These are phyloP conservation scores for Caenorhabditis briggsae DNA, from an alignment of 1,140 invertebrate genomes.

Conservation along the genomic window DNA sequence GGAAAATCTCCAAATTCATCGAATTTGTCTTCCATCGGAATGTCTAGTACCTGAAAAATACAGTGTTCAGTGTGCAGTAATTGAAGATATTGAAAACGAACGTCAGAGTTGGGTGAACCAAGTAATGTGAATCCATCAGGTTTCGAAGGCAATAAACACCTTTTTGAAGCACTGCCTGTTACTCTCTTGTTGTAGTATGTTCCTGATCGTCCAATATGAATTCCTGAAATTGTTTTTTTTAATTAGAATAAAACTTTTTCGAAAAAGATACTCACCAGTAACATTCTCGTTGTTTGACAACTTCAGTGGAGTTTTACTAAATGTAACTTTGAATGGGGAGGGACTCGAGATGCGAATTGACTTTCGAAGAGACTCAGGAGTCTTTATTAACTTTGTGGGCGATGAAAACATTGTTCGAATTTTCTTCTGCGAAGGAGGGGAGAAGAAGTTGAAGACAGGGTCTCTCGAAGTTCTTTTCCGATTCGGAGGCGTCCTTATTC, in stretches of 20 bases:
- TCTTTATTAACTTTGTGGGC: not conserved
- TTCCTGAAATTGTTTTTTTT: not conserved
- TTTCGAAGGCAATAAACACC: slow-evolving; percentile 15
- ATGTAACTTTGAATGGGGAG: slow-evolving; percentile 30
- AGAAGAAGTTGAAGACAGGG: not conserved
- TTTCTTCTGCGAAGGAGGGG: slow-evolving; percentile 33
- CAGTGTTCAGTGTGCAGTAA: no score
- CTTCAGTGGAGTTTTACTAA: slow-evolving; percentile 38
- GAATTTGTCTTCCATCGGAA: not conserved
- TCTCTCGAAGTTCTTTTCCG: not conserved
- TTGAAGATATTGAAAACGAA: not conserved
- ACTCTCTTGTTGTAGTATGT: slow-evolving; percentile 45
- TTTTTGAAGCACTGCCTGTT: slow-evolving; percentile 14
- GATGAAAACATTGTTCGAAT: not conserved
- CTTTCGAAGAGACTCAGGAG: slow-evolving; percentile 35
- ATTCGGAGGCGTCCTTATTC: slow-evolving; percentile 30
- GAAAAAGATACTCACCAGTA: not conserved
- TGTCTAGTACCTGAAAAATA: slow-evolving; percentile 17
- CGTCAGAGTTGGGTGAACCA: slow-evolving; percentile 47
- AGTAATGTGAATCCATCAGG: slow-evolving; percentile 37
- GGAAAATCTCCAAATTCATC: not conserved
- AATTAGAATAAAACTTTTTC: not conserved
- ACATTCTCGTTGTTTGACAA: slow-evolving; percentile 43
- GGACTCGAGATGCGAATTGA: slow-evolving; percentile 35
- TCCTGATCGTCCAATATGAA: slow-evolving; percentile 37